Base-by-base conservation (phyloP, 2,797 vertebrate genomes). In the Apogon hyalosoma region DNA sequence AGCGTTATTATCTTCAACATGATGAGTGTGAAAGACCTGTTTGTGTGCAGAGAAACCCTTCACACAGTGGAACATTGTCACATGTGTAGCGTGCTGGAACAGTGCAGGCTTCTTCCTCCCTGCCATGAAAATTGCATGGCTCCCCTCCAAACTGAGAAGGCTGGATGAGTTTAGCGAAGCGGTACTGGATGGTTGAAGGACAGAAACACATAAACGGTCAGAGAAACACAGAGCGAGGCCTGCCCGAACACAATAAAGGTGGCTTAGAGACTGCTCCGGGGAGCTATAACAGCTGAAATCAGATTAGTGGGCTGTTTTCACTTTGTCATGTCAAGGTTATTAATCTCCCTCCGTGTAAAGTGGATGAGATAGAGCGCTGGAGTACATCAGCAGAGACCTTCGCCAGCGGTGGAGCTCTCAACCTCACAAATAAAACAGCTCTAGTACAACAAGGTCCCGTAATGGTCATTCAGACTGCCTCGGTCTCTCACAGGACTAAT, bases 81-180 rank as follows among this genome's bases (percentile, higher is more conserved):
- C 96, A 98, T 0, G 86, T 88, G 65, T 85, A 92, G 57, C 47
- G 93, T 4, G 93, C 52, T 11, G 91, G 76, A 21, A 90, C 82
- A 1, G 62, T 70, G 52, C 97, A 99, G 24, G 78, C 55, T 84
- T 98, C 93, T 1, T 90, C 89, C 77, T 98, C 93, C 45, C 87
- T 92, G 86, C 94, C 96, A 0, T 92, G 47, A 57, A 70, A 65
- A 53, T 90, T 74, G 66, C 97, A 98, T 0, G 76, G 82, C 14
- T 96, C 94, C 52, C 98, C 97, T 2, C 84, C 79, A 67, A 97
- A 98, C 90, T 96, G 94, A 82, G 96, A 95, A 0, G 95, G 95
- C 66, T 70, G 93, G 21, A 90, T 82, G 86, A 98, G 88, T 61
- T 65, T 93, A 63, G 92, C 89, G 19, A 92, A 94, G 62, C 96